These are phyloP conservation scores for Nemapogon koenigi DNA, from an alignment of 2,888 invertebrate species.

Conservation along the genomic window DNA sequence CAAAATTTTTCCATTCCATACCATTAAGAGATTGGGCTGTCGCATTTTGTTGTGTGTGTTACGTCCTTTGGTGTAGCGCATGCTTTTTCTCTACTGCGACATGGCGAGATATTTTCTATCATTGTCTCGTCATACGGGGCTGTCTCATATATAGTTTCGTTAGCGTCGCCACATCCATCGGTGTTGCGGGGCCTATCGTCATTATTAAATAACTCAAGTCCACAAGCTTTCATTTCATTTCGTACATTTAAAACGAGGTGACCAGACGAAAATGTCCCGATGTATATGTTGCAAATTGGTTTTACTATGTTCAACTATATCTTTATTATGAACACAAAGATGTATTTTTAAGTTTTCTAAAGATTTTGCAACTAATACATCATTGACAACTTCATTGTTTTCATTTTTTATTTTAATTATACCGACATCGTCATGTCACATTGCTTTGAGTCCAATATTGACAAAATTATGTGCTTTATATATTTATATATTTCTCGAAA, in stretches of 20 bases:
- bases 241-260: too few relatives aligned
- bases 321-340: too few relatives aligned
- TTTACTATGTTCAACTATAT: too few relatives aligned
- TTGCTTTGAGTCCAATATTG: slow-evolving; percentile 52
- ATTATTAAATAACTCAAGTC: slow-evolving; percentile 27
- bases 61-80: slow-evolving; percentile 10
- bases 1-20: too few relatives aligned
- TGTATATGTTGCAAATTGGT: too few relatives aligned
- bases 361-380: neutral
- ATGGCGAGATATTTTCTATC: neutral
- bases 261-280: too few relatives aligned
- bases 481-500: slow-evolving; percentile 12
- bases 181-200: slow-evolving; percentile 9
- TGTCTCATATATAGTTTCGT: neutral
- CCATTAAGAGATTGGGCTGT: too few relatives aligned
- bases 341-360: too few relatives aligned
- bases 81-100: slow-evolving; percentile 1
- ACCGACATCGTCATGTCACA: neutral
- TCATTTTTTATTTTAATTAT: neutral
- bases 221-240: slow-evolving; percentile 53
- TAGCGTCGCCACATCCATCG: neutral
- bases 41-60: slow-evolving; percentile 4
- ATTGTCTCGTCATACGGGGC: neutral
- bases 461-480: slow-evolving; percentile 22
- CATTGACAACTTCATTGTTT: neutral